These are phyloP conservation scores for Yasuhikotakia modesta DNA, from an alignment of 2,797 vertebrate species.

Conservation along the genomic window DNA sequence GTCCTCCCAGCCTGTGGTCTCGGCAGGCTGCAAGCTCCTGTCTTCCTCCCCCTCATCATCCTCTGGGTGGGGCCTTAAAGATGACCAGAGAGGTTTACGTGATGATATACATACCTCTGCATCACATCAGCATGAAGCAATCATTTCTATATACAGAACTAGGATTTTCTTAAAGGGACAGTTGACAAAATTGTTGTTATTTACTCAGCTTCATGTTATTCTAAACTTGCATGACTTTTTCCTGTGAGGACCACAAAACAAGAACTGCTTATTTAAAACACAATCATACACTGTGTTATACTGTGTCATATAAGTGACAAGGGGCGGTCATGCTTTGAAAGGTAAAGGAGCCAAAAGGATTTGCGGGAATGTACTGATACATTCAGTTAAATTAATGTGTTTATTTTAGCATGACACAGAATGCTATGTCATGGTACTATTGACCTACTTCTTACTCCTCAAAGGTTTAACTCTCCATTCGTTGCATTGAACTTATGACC, in stretches of 20 bases:
- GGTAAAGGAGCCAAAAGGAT: not conserved
- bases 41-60: slow-evolving; percentile 54
- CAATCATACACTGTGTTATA: too few relatives aligned
- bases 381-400: not conserved
- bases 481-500: slow-evolving; percentile 40
- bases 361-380: not conserved
- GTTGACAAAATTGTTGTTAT: not conserved
- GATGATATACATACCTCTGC: not conserved
- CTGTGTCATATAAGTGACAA: too few relatives aligned
- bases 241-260: not conserved
- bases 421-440: not conserved
- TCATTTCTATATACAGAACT: not conserved
- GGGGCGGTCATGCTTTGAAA: too few relatives aligned
- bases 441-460: not conserved
- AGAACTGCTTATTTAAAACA: not conserved
- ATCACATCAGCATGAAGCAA: not conserved
- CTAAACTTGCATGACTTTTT: too few relatives aligned
- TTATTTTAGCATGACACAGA: not conserved
- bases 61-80: slow-evolving; percentile 47
- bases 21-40: slow-evolving; percentile 43
- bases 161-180: slow-evolving; percentile 11
- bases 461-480: not conserved
- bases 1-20: slow-evolving; percentile 59
- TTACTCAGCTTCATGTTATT: too few relatives aligned
- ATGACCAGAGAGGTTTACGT: slow-evolving; percentile 4